Evolutionary conservation across 2,888 invertebrate genomes (phyloP), one percentile per base, ranked within the genome.

Genomic region (Hipparchia sbordonii): DNA sequence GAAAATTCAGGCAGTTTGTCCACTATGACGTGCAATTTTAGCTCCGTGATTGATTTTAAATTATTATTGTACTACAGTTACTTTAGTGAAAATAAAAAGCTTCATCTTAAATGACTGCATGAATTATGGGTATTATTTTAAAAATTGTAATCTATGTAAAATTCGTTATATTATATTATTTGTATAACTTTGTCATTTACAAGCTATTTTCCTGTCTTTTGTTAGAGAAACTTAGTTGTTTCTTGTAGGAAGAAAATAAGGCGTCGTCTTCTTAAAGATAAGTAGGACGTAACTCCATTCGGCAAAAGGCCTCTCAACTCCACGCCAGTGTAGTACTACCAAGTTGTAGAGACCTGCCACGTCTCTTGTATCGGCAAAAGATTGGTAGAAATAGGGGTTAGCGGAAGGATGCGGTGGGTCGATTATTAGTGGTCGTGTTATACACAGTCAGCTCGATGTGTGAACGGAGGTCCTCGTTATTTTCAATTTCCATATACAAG

Each of bases 401-500:
- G 88, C 79, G 82, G 81, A 81, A 85, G 85, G 84, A 84, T 82
- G 84, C 78, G 82, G 85, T 77, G 78, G 91, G 83, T 91, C 92
- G 82, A 84, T 86, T 83, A 85, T 82, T 78, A 84, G 82, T 91
- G 92, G 92, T 84, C 81, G 85, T 80, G 79, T 81, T 81, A 82
- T 84, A 86, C 83, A 85, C 86, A 90, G 89, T 86, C 88, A 88
- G 89, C 89, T 87, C 88, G 89, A 90, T 90, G 88, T 89, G 89
- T 88, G 92, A 92, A 91, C 90, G 88, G 87, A 85, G 88, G 88
- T 85, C 87, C 91, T 93, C 93, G 91, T 93, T 93, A 93, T 93
- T 93, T 93, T 92, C 92, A 92, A 93, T 93, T 93, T 93, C 91
- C 92, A 91, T 91, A 91, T 91, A 89, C 89, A 88, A 89, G 87